A percentile compares a stretch with the other conserved stretches of the same genome.
Conservation (phyloP, 1,140 invertebrate species). For the Nasonia giraulti region DNA sequence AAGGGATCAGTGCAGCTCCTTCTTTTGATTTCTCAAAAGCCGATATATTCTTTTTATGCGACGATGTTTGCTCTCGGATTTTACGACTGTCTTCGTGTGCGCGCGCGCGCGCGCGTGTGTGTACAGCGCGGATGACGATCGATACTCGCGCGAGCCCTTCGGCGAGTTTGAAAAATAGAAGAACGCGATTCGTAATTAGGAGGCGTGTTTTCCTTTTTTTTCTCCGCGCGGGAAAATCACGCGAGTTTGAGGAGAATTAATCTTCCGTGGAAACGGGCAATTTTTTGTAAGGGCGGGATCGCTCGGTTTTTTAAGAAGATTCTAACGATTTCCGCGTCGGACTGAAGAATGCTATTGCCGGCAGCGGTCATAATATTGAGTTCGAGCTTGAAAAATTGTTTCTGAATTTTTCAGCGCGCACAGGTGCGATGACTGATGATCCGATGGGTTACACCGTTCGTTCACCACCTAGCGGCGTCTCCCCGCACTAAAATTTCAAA, state of each 20-base stretch:
- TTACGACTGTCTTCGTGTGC: too few relatives aligned
- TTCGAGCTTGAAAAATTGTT: background rate
- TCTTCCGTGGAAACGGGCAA: background rate
- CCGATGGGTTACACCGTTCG: too few relatives aligned
- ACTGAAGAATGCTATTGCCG: slow-evolving; percentile 8
- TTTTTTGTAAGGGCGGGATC: background rate
- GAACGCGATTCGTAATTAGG: background rate
- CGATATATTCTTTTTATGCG: background rate
- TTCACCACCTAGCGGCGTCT: too few relatives aligned
- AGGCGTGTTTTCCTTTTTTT: background rate
- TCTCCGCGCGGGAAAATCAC: background rate
- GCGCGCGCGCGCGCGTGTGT: too few relatives aligned
- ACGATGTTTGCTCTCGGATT: background rate
- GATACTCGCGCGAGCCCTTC: background rate
- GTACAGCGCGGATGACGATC: background rate
- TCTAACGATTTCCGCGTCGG: background rate
- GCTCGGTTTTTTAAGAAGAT: slow-evolving; percentile 6
- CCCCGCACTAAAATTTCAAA: too few relatives aligned
- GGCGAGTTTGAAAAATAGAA: background rate
- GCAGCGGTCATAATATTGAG: slow-evolving; percentile 16
- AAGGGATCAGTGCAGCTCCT: background rate
- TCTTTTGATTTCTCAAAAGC: background rate
- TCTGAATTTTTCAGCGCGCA: background rate
- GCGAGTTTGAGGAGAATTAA: slow-evolving; percentile 12
- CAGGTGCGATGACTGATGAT: background rate